phyloP scores from a whole-genome alignment of 2,797 vertebrate genomes.

The Pangasius krempfi region DNA sequence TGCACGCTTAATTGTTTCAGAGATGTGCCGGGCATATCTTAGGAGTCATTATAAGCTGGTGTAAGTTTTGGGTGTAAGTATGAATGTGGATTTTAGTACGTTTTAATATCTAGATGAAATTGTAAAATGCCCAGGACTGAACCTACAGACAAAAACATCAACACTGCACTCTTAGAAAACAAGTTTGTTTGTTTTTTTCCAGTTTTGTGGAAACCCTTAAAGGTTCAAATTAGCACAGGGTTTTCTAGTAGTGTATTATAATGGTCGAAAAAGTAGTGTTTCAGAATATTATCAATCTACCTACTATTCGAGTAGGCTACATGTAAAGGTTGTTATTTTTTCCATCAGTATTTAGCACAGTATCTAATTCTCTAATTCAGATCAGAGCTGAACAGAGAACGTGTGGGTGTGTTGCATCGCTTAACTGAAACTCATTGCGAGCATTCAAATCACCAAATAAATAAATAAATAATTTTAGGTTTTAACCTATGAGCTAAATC shows the following conservation, averaged over 20 bases:
- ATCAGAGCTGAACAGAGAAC: not conserved
- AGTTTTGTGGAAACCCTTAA: not conserved
- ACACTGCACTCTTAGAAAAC: not conserved
- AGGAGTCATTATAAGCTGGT: not conserved
- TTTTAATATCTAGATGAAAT: not conserved
- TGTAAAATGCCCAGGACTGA: not conserved
- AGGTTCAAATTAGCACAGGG: not conserved
- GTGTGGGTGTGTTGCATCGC: not conserved
- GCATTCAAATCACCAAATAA: not conserved
- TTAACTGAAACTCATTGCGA: not conserved
- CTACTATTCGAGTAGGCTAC: not conserved
- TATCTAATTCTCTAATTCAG: not conserved
- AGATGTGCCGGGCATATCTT: not conserved
- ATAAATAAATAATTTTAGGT: too few species aligned
- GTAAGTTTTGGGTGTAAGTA: not conserved
- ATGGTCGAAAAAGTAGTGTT: not conserved
- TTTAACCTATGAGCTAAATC: too few species aligned
- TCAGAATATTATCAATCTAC: not conserved
- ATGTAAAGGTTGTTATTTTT: not conserved
- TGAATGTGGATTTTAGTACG: not conserved
- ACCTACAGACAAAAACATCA: not conserved
- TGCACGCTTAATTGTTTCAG: not conserved
- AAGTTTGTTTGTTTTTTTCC: not conserved
- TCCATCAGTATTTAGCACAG: not conserved
- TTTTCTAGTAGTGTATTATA: not conserved